A percentile compares a stretch with the other conserved stretches of the same genome.
Conservation (phyloP, 2,888 invertebrate species). For the Orchesellides sinensis region DNA sequence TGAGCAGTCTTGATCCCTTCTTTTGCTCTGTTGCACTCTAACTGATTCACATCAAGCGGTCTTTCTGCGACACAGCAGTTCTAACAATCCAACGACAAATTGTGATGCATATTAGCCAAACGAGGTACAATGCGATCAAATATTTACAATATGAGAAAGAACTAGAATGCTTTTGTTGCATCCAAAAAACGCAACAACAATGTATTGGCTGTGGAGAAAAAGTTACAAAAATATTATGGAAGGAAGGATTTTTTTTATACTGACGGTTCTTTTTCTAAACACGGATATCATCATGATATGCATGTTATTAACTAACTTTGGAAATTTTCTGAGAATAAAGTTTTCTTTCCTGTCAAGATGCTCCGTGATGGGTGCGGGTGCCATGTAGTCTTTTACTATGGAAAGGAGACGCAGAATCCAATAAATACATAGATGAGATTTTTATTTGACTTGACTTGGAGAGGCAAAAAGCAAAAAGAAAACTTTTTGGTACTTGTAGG, state of each 20-base stretch:
- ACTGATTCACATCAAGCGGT: slow-evolving; percentile 54
- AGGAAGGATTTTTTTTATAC: too few relatives aligned
- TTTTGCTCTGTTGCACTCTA: slow-evolving; percentile 59
- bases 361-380: not conserved
- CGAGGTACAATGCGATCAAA: slow-evolving; percentile 24
- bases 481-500: too few relatives aligned
- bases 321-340: not conserved
- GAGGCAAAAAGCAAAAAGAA: too few relatives aligned
- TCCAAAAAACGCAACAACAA: too few relatives aligned
- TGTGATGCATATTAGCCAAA: too few relatives aligned
- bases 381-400: too few relatives aligned
- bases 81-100: slow-evolving; percentile 10
- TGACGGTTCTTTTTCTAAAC: slow-evolving; percentile 34
- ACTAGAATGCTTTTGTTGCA: too few relatives aligned
- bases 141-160: slow-evolving; percentile 40
- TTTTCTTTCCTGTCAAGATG: not conserved
- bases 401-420: too few relatives aligned
- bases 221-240: slow-evolving; percentile 12
- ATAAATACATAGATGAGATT: too few relatives aligned
- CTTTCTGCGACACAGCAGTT: slow-evolving; percentile 1
- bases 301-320: slow-evolving; percentile 12
- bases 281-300: slow-evolving; percentile 8
- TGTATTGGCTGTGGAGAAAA: too few relatives aligned
- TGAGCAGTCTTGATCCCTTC: slow-evolving; percentile 47
- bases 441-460: too few relatives aligned